These are phyloP conservation scores for Micromussa lordhowensis DNA, from an alignment of 92 coral and sea anemone species.

Conservation along the genomic window DNA sequence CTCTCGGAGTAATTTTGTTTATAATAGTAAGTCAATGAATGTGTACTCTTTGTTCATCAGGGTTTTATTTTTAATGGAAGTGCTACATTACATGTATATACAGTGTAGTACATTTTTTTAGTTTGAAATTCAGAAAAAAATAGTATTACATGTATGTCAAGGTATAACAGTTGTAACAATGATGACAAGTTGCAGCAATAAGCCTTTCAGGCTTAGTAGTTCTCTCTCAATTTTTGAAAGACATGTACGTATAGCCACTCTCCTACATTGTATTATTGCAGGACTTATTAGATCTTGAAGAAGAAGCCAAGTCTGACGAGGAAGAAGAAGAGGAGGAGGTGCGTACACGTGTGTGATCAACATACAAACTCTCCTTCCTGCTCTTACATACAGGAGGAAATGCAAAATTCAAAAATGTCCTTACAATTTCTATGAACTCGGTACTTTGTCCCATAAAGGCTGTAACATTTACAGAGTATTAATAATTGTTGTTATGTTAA, in stretches of 20 bases:
- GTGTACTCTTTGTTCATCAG: too few relatives aligned
- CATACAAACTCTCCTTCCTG: background rate
- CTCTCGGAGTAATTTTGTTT: too few relatives aligned
- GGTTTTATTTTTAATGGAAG: too few relatives aligned
- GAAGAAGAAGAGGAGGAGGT: constrained; percentile 93
- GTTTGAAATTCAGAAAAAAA: too few relatives aligned
- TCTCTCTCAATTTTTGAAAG: background rate
- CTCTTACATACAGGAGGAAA: background rate
- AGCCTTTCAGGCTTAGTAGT: too few relatives aligned
- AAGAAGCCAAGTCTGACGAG: constrained; percentile 95
- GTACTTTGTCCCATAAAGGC: background rate
- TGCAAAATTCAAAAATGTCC: background rate
- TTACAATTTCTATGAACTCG: background rate
- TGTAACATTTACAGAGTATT: background rate
- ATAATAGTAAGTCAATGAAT: too few relatives aligned
- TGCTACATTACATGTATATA: too few relatives aligned
- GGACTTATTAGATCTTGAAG: constrained; percentile 96
- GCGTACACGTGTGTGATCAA: background rate
- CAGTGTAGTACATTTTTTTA: too few relatives aligned
- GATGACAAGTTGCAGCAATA: too few relatives aligned
- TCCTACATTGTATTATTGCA: constrained; percentile 37
- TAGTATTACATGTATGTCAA: too few relatives aligned
- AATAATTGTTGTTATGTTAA: background rate
- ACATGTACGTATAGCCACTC: background rate
- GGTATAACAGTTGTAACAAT: too few relatives aligned